phyloP scores from a whole-genome alignment of 2,888 invertebrate species.

The Pristionchus entomophagus region DNA sequence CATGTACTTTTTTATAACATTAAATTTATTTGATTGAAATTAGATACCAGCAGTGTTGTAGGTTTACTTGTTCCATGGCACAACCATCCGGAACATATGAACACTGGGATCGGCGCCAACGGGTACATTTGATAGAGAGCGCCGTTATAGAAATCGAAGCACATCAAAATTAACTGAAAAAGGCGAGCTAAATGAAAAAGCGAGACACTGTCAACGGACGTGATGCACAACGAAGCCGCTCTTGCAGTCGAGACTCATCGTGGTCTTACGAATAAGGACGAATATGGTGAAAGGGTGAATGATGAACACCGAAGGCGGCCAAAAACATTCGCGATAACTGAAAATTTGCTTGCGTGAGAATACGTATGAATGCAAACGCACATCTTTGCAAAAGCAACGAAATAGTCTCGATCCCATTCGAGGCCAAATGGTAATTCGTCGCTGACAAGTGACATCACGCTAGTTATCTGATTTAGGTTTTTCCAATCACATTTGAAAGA shows the following conservation, averaged over 20 bases:
- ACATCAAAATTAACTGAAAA: not conserved
- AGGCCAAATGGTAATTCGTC: not conserved
- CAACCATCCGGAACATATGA: not conserved
- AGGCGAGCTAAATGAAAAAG: too few relatives aligned
- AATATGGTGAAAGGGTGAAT: not conserved
- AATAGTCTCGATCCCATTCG: not conserved
- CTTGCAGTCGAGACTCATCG: not conserved
- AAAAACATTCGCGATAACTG: not conserved
- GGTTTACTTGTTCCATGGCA: not conserved
- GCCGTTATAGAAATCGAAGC: not conserved
- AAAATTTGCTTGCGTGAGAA: not conserved
- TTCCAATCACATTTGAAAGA: too few relatives aligned
- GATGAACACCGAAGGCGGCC: not conserved
- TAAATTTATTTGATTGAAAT: too few relatives aligned
- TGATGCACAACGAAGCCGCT: not conserved
- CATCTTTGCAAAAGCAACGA: not conserved
- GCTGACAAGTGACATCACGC: too few relatives aligned
- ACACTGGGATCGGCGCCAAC: not conserved
- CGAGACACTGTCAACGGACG: not conserved
- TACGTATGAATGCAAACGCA: not conserved
- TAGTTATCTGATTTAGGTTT: too few relatives aligned
- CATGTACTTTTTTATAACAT: too few relatives aligned
- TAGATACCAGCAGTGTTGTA: not conserved
- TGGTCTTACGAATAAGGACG: not conserved
- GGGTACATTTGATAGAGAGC: not conserved